Conservation (phyloP, 2,797 vertebrate species). For the Cheirogaleus major region DNA sequence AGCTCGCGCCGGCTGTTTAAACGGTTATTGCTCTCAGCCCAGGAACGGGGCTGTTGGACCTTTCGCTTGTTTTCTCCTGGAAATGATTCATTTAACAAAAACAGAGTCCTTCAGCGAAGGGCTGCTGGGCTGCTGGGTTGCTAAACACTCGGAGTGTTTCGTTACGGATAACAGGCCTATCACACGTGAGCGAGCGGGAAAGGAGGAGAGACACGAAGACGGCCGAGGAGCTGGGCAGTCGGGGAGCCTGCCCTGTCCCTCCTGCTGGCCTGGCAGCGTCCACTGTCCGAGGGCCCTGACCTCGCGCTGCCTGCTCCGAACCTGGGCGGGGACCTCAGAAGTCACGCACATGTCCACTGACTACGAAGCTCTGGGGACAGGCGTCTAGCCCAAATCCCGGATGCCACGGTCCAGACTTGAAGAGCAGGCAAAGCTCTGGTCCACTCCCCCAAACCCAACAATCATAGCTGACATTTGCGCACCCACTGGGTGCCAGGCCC, state of each 20-base stretch:
- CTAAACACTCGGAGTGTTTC: conserved; percentile 20
- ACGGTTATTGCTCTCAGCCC: neutral
- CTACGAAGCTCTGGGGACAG: neutral
- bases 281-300: neutral
- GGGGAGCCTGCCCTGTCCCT: fast-evolving
- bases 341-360: no score
- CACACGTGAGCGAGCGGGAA: neutral
- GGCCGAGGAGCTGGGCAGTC: neutral
- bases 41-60: neutral
- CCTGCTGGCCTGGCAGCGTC: neutral
- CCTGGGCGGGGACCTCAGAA: neutral
- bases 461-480: fast-evolving
- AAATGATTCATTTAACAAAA: conserved; percentile 42
- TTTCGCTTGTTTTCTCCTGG: conserved; percentile 1
- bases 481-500: neutral
- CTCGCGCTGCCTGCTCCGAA: neutral
- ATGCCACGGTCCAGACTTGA: neutral
- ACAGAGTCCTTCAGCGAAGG: neutral
- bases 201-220: neutral
- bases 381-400: neutral
- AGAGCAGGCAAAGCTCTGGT: neutral
- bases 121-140: neutral
- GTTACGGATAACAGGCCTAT: neutral
- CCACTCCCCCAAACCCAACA: neutral
- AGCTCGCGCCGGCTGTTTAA: neutral